Evolutionary conservation across 2,113 vertebrate species (phyloP).

Genomic region (Sorex araneus): DNA sequence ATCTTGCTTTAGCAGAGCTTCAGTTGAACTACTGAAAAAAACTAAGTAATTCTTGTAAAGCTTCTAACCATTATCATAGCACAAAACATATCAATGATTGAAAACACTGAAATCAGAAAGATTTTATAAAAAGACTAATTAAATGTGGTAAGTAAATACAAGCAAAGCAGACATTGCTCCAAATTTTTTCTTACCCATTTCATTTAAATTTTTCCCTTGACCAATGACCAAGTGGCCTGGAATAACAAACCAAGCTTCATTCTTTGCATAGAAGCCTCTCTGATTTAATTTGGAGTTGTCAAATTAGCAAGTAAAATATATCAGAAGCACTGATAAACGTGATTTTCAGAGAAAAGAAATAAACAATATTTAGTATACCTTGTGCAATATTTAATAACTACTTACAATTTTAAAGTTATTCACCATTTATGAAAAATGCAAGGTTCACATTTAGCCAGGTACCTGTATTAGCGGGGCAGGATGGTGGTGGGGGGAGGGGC

Average conservation of each 20-base stretch:
- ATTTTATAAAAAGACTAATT: constrained; percentile 34
- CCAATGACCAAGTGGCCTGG: not conserved
- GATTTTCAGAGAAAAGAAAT: constrained; percentile 29
- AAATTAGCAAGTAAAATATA: not conserved
- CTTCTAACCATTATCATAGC: not conserved
- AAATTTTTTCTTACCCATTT: not conserved
- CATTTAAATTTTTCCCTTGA: not conserved
- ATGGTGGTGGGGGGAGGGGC: no score
- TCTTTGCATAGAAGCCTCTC: not conserved
- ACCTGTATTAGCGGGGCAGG: not conserved
- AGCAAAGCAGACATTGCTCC: not conserved
- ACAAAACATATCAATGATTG: not conserved
- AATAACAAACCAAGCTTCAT: not conserved
- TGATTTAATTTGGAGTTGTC: constrained; percentile 32
- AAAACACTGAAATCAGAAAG: constrained; percentile 16
- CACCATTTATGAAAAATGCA: not conserved
- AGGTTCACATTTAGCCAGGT: constrained; percentile 26
- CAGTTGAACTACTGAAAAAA: not conserved
- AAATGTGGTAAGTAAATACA: not conserved
- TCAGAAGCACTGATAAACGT: not conserved
- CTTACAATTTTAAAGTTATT: constrained; percentile 27
- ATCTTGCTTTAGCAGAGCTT: not conserved
- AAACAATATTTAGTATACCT: not conserved
- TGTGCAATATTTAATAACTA: not conserved
- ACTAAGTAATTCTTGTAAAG: not conserved